Base-by-base conservation (phyloP, 2,797 vertebrate species). In the Tragelaphus oryx region DNA sequence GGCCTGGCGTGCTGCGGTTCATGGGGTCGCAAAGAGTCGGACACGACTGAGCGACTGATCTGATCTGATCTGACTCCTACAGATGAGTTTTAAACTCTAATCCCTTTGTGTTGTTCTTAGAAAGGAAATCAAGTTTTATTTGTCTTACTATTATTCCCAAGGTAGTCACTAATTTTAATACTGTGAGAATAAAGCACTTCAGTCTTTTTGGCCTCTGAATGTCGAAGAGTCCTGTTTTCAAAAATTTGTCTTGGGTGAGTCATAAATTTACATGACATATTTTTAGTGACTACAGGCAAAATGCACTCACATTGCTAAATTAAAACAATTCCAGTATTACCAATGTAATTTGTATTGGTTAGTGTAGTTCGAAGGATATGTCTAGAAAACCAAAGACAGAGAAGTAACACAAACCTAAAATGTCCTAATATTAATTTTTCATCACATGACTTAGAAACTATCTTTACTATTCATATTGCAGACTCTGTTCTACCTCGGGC, bases 201-300 rank as follows among this genome's bases (percentile, higher is more conserved):
- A 50, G 46, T 10, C 33, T 24, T 87, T 92, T 65, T 59, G 22
- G 28, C 20, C 94, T 93, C 54, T 82, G 37, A 95, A 80, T 87
- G 46, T 79, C 37, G 88, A 4, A 82, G 24, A 84, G 6, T 83
- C 93, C 54, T 96, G 57, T 75, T 95, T 96, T 91, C 48, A 92
- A 60, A 97, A 94, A 76, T 76, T 91, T 88, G 86, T 18, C 46
- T 83, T 82, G 28, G 7, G 55, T 86, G 71, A 71, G 87, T 5
- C 28, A 95, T 57, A 91, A 24, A 90, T 81, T 83, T 78, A 52
- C 8, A 68, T 41, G 26, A 46, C 33, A 78, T 65, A 74, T 33
- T 94, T 96, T 94, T 59, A 93, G 84, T 54, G 55, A 92, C 71
- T 62, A 82, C 37, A 79, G 46, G 28, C 62, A 93, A 89, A 89